phyloP scores from a whole-genome alignment of 2,888 invertebrate species.

The Hirtodrosophila histrioides region DNA sequence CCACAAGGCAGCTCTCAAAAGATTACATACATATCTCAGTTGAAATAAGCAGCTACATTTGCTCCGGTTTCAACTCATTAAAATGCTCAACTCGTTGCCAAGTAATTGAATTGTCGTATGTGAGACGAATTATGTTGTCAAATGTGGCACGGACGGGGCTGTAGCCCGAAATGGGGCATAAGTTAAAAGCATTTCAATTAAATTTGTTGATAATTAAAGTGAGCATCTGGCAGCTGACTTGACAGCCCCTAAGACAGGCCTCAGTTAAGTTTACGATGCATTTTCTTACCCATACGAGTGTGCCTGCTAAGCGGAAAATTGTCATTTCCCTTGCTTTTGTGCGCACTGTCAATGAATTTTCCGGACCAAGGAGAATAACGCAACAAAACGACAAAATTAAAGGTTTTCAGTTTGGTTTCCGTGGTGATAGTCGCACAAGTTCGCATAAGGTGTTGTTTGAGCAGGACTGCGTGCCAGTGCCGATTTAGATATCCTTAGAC shows the following conservation, averaged over 20 bases:
- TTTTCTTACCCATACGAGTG: constrained; percentile 13
- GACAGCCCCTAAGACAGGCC: constrained; percentile 19
- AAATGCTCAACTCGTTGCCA: constrained; percentile 15
- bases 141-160: constrained; percentile 5
- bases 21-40: neutral
- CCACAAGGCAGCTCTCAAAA: too few relatives aligned
- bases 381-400: constrained; percentile 53
- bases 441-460: too few relatives aligned
- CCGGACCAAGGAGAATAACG: constrained; percentile 32
- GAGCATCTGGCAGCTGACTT: constrained; percentile 9
- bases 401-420: constrained; percentile 60
- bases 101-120: constrained; percentile 12
- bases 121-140: constrained; percentile 16
- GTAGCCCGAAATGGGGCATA: constrained; percentile 4
- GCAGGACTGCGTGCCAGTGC: constrained; percentile 46
- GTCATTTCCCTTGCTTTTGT: constrained; percentile 71
- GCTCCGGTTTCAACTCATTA: constrained; percentile 2
- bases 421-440: too few relatives aligned
- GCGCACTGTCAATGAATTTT: constrained; percentile 63
- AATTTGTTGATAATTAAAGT: constrained; percentile 49
- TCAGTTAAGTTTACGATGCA: constrained; percentile 15
- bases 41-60: neutral
- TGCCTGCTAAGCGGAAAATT: constrained; percentile 68
- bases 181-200: constrained; percentile 34
- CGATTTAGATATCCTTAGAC: constrained; percentile 53